Conservation (phyloP, 2,797 vertebrate genomes). For the Coregonus ussuriensis region DNA sequence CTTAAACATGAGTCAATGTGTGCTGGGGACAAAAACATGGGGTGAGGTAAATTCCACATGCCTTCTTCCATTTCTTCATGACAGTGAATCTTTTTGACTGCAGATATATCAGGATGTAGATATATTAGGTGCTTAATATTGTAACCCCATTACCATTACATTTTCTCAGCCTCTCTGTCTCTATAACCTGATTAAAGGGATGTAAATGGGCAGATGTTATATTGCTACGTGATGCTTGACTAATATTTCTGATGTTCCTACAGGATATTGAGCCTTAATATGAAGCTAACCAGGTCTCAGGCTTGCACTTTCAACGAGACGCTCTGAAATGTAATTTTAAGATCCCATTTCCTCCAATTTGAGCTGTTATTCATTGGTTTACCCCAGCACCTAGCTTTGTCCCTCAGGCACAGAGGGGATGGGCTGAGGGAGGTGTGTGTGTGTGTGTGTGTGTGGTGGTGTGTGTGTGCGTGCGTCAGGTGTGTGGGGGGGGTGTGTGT, state of each 20-base stretch:
- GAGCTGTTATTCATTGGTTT: conserved; percentile 64
- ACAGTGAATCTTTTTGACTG: background rate
- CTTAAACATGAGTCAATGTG: background rate
- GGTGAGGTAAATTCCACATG: too few relatives aligned
- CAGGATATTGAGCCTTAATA: conserved; percentile 52
- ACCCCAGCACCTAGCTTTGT: conserved; percentile 2
- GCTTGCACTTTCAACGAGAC: conserved; percentile 60
- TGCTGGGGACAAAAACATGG: background rate
- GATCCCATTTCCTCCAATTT: conserved; percentile 75
- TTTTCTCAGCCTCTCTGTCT: background rate
- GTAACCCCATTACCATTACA: background rate
- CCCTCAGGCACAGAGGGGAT: conserved; percentile 7
- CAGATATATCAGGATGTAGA: background rate
- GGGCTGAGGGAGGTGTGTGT: background rate
- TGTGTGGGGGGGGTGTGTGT: background rate
- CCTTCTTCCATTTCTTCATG: background rate
- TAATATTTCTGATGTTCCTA: conserved; percentile 40
- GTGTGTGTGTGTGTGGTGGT: background rate
- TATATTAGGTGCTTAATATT: background rate
- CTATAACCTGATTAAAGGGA: conserved; percentile 13
- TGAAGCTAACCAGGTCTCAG: conserved; percentile 25
- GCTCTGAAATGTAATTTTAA: conserved; percentile 71
- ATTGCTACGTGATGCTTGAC: conserved; percentile 43
- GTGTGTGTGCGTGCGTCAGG: background rate
- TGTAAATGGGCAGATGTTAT: conserved; percentile 40